Evolutionary conservation across 2,797 vertebrate genomes (phyloP).

Genomic region (Agapornis canus): DNA sequence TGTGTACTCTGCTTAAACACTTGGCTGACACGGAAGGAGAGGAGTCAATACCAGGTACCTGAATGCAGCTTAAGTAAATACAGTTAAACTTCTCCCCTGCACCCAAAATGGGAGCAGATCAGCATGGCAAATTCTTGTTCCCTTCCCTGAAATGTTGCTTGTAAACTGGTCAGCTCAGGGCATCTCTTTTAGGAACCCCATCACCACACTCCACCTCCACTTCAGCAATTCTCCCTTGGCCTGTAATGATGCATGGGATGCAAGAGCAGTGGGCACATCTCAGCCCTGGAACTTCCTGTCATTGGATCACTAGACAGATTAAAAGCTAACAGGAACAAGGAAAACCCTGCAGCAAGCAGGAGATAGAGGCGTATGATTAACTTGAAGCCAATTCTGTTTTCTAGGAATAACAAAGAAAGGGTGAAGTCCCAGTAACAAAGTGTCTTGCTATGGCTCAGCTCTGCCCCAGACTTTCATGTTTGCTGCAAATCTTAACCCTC

Average conservation of each 20-base stretch:
- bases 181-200: neutral
- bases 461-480: neutral
- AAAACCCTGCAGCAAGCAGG: neutral
- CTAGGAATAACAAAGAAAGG: neutral
- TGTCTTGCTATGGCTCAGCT: neutral
- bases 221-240: neutral
- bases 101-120: neutral
- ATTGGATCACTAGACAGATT: neutral
- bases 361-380: neutral
- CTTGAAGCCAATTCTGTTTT: neutral
- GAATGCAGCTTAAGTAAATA: neutral
- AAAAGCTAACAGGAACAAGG: neutral
- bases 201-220: accelerated
- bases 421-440: neutral
- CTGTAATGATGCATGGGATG: accelerated
- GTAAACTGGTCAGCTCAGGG: neutral
- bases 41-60: neutral
- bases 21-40: neutral
- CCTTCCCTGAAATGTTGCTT: neutral
- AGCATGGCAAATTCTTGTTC: neutral
- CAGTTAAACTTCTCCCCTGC: neutral
- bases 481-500: neutral
- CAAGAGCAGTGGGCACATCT: neutral
- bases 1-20: neutral
- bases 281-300: neutral